phyloP scores from a whole-genome alignment of 2,888 invertebrate species.

The Stictocephala bisonia region DNA sequence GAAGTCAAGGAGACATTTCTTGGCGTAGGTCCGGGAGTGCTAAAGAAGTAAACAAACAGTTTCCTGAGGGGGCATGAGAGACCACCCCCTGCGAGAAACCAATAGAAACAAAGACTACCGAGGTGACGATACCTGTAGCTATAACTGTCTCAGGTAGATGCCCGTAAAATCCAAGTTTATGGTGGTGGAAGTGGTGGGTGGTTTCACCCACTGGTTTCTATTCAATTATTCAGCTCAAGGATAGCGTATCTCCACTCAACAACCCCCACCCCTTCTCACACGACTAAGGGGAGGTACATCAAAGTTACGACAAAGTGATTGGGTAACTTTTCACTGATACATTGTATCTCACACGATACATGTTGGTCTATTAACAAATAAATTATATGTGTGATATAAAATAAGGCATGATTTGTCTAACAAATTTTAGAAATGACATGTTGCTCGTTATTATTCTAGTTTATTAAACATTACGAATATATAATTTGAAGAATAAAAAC shows the following conservation, averaged over 20 bases:
- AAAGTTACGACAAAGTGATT: not conserved
- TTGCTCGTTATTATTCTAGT: too few species aligned
- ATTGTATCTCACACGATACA: not conserved
- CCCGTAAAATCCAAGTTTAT: not conserved
- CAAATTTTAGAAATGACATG: too few species aligned
- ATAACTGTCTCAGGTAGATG: not conserved
- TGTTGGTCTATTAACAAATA: too few species aligned
- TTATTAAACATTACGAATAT: too few species aligned
- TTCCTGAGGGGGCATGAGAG: not conserved
- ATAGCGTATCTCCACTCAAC: not conserved
- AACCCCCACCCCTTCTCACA: too few species aligned
- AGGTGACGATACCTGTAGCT: constrained; percentile 7
- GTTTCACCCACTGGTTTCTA: constrained; percentile 1
- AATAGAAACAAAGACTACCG: constrained; percentile 26
- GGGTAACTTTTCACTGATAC: not conserved
- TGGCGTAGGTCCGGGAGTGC: constrained; percentile 28
- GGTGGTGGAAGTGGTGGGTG: not conserved
- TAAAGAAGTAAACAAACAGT: constrained; percentile 8
- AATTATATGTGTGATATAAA: too few species aligned
- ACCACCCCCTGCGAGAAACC: constrained; percentile 12
- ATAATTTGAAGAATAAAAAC: too few species aligned
- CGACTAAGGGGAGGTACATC: too few species aligned
- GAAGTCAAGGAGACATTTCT: constrained; percentile 23
- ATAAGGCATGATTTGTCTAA: too few species aligned
- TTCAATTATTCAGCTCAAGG: constrained; percentile 1